Evolutionary conservation across 2,113 vertebrate species (phyloP).

Genomic region (Serinus canaria): DNA sequence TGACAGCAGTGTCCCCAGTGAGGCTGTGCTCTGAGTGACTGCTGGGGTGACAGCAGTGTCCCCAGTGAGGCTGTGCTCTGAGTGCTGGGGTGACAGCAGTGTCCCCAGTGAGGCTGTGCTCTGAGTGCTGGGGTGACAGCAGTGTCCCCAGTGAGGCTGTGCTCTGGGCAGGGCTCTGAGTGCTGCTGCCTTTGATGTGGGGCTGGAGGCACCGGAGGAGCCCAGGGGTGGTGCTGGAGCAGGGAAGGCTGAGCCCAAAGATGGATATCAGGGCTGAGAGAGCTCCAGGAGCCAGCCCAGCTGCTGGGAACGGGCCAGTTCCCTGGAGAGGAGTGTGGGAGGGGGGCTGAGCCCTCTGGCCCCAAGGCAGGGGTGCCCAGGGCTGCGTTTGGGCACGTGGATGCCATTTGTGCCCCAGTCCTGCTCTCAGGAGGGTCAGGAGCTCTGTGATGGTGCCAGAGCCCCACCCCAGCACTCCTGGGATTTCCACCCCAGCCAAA

Average conservation of each 20-base stretch:
- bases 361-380: neutral
- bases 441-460: fast-evolving
- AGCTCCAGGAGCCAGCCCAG: fast-evolving
- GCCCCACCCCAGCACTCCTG: fast-evolving
- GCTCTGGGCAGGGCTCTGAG: neutral
- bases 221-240: neutral
- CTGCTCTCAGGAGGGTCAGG: fast-evolving
- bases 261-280: neutral
- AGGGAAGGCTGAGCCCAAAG: neutral
- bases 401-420: fast-evolving
- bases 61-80: neutral
- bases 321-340: neutral
- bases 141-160: fast-evolving
- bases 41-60: neutral
- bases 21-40: neutral
- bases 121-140: neutral
- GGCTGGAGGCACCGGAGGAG: neutral
- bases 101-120: neutral
- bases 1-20: neutral
- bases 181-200: neutral
- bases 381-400: fast-evolving
- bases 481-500: neutral
- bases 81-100: neutral
- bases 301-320: neutral
- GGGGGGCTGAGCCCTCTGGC: neutral